Evolutionary conservation across 2,113 vertebrate species (phyloP), one percentile per base, ranked within the genome.

Genomic region (Bufo gargarizans): DNA sequence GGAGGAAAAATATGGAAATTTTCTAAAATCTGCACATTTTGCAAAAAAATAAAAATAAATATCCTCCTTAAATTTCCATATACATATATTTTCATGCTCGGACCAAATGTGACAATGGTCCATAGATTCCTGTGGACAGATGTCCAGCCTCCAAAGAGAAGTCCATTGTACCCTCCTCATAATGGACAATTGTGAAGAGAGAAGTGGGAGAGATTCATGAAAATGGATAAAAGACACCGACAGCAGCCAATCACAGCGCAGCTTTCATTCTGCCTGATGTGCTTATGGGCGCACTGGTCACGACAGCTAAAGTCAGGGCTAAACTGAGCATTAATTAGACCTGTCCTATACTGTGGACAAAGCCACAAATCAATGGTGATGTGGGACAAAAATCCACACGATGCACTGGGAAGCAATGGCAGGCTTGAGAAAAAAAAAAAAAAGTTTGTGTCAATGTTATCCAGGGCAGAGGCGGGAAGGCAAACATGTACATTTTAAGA

Each of bases 81-180:
- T 43, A 47, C 45, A 47, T 74, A 3, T 49, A 71, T 45, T 74
- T 74, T 47, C 43, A 74, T 74, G 71, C 45, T 74, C 71, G 16
- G n/a, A 19, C 19, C 33, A 4, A 1, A 43, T 16, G 33, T 43
- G 71, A 74, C 71, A 74, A 74, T 74, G 43, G 14, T 1, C 71
- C 14, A 13, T 19, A 74, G 43, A 47, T 74, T 17, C 43, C 4
- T 16, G 2, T 4, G 53, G 20, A 59, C 59, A 80, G 77, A 80
- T 87, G 85, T 80, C 80, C 22, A 13, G 14, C n/a, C 0, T 50
- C 47, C 22, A 80, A 61, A 87, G 16, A 87, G 77, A 6, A 78
- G 19, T 20, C 17, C 50, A 71, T 80, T 87, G 85, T 87, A 0
- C 9, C 33, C 16, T 0, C 33, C 49, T 7, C 16, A 80, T 55